Base-by-base conservation (phyloP, 2,888 invertebrate species). In the Eumerus sabulonum region DNA sequence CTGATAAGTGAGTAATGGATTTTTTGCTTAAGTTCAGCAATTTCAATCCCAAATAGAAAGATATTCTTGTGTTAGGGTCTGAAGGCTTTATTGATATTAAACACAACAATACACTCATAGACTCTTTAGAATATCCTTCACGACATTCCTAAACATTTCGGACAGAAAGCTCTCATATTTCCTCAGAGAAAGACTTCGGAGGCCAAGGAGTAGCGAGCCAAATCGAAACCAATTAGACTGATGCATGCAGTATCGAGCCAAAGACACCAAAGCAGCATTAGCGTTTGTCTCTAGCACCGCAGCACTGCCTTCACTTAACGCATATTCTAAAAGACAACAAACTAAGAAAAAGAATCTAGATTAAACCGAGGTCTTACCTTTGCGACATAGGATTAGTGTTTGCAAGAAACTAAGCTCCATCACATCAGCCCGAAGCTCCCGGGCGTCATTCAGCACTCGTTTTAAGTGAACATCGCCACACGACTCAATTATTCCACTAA, bases 371-470 rank as follows among this genome's bases (percentile, higher is more conserved):
- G n/a, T 45, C 82, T 16, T 84, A 91, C 91, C 91, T 84, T 89
- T 90, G 12, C 91, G 86, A 73, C 90, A 91, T 12, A 91, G 85
- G 17, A 90, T 87, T 16, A 91, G 86, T 0, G 90, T 90, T 84
- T 91, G 91, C 18, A 91, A 83, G 53, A 89, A 86, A n/a, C 88
- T 88, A 1, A 91, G 81, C 71, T 91, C 91, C 84, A 90, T 85
- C 12, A 90, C 85, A 82, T 91, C 90, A 9, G 89, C 89, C 3
- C 86, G 86, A 64, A 91, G 73, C 59, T 87, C 86, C 38, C 88
- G 86, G 0, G 90, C 87, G 19, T 89, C 85, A 14, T 85, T 84
- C 12, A 90, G 87, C 0, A 89, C 86, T 19, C 85, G 82, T 50
- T 87, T 87, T 19, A 89, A 82, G 63, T 87, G 85, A 1, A 74